Evolutionary conservation across 2,797 vertebrate species (phyloP), one percentile per base, ranked within the genome.

Genomic region (Microtus obscurus): DNA sequence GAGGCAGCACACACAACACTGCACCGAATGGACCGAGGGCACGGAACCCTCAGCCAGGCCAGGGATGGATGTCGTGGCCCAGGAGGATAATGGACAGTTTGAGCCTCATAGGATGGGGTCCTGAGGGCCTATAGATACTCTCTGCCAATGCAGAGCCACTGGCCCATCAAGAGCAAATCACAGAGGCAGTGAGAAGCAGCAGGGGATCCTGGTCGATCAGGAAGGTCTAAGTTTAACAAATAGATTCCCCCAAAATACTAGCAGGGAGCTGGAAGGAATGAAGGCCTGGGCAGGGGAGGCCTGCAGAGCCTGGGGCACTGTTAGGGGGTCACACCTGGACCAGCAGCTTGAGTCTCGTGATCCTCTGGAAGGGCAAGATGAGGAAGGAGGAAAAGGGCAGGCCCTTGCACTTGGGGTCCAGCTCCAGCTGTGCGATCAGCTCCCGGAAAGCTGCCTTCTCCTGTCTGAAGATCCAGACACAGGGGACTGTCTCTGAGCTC

Each of bases 351-450:
- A 99, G 99, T 71, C 99, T 98, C 0, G 99, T 99, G 98, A 99
- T 99, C 98, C 99, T 99, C 98, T 99, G 99, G 98, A 99, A 99
- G 0, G 99, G 99, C 90, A 99, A 98, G 97, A 99, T 99, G 94
- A 99, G 99, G 98, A 99, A 99, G 27, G 99, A 99, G 12, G 99
- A 99, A 93, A 99, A 99, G 25, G 99, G 99, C 85, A 99, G 98
- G 78, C 99, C 99, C 96, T 98, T 98, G 95, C 99, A 99, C 95
- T 99, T 98, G 17, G 99, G 98, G 97, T 99, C 99, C 29, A 99
- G 99, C 98, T 99, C 99, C 98, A 99, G 98, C 94, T 98, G 80
- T 4, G 99, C 98, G 95, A 99, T 99, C 86, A 99, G 96, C 56
- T 99, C 99, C 74, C 99, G 99, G 96, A 99, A 99, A 45, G 98